Percentiles rank a stretch among this genome's conserved stretches.
Evolutionary conservation across 1,140 invertebrate species (phyloP).

Genomic region (Batillaria attramentaria): DNA sequence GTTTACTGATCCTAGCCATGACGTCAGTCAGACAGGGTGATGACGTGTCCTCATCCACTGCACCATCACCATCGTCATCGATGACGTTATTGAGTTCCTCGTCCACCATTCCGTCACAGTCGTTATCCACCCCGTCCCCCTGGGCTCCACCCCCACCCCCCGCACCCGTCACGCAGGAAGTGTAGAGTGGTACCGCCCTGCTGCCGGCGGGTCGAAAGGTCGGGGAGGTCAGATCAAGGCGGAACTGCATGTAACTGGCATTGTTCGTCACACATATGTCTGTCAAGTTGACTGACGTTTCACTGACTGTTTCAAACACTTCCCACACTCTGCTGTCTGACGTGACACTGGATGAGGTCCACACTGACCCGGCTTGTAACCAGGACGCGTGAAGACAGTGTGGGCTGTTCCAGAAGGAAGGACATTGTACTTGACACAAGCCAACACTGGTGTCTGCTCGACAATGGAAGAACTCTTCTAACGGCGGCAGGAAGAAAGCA

Average conservation of each 20-base stretch:
- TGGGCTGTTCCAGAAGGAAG: constrained; percentile 14
- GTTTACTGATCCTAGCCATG: background rate
- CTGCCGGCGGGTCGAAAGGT: constrained; percentile 33
- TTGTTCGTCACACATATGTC: constrained; percentile 37
- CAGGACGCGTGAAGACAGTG: background rate
- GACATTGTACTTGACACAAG: constrained; percentile 28
- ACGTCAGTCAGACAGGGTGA: background rate
- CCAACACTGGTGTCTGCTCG: constrained; percentile 9
- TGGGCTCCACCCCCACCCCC: background rate
- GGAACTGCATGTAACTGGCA: constrained; percentile 34
- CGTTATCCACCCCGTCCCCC: constrained; percentile 30
- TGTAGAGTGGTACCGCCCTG: constrained; percentile 17
- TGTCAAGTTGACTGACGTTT: background rate
- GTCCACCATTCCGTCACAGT: constrained; percentile 27
- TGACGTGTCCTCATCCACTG: constrained; percentile 23
- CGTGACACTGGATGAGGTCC: background rate
- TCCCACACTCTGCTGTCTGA: background rate
- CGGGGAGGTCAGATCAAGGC: constrained; percentile 12
- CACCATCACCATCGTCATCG: constrained; percentile 26
- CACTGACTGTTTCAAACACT: background rate
- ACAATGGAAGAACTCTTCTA: constrained; percentile 43
- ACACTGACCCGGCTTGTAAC: constrained; percentile 11
- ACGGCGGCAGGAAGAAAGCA: constrained; percentile 41
- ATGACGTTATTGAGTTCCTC: constrained; percentile 22
- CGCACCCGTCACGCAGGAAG: constrained; percentile 3